These are phyloP conservation scores for Orthonychiurus folsomi DNA, from an alignment of 2,888 invertebrate species.

Conservation along the genomic window DNA sequence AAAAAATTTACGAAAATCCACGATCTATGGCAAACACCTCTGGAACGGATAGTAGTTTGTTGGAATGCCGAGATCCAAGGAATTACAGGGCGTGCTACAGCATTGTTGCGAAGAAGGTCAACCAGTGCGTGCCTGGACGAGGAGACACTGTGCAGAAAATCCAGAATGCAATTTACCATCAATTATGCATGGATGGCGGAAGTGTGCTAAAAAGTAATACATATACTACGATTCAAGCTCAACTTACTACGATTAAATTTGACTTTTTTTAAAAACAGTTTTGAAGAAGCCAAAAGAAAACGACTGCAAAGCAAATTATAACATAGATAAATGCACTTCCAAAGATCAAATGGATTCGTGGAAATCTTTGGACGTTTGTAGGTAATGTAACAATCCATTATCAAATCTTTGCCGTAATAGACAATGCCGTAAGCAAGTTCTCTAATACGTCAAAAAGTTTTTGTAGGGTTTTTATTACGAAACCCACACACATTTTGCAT, in stretches of 20 bases:
- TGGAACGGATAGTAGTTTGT: not conserved
- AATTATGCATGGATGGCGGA: conserved; percentile 6
- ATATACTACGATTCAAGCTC: no score
- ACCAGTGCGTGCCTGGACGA: not conserved
- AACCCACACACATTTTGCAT: no score
- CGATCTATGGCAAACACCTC: not conserved
- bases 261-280: no score
- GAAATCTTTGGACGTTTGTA: not conserved
- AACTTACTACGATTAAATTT: no score
- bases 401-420: no score
- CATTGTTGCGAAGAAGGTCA: not conserved
- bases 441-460: not conserved
- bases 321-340: not conserved
- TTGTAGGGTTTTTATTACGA: not conserved
- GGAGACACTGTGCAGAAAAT: not conserved
- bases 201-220: not conserved
- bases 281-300: not conserved
- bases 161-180: not conserved
- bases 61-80: not conserved
- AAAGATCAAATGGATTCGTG: not conserved
- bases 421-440: not conserved
- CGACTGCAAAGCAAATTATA: not conserved
- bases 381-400: no score
- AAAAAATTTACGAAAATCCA: not conserved
- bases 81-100: not conserved